Percentiles rank a stretch among this genome's conserved stretches.
These are phyloP conservation scores for Chaetura pelagica DNA, from an alignment of 2,113 vertebrate species.

Conservation along the genomic window DNA sequence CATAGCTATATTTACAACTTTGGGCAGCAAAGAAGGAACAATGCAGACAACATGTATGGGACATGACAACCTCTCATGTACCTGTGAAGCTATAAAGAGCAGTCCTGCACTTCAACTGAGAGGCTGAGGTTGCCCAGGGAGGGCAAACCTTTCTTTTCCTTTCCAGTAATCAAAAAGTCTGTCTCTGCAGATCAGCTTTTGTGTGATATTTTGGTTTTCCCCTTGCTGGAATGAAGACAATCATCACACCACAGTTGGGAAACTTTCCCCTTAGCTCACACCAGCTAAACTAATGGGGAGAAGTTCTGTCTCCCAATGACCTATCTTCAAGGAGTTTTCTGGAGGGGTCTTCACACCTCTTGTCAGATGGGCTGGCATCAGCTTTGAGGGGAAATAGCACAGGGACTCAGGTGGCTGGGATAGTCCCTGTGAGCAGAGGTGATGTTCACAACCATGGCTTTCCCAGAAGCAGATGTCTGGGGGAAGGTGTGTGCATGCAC, in stretches of 20 bases:
- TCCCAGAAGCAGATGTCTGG: neutral
- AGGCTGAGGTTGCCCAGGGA: neutral
- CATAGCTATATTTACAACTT: neutral
- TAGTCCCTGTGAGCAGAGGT: neutral
- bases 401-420: neutral
- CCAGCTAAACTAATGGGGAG: neutral
- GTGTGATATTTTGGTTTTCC: neutral
- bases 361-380: neutral
- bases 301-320: neutral
- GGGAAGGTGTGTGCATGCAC: neutral
- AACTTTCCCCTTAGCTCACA: neutral
- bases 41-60: neutral
- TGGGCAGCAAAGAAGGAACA: neutral
- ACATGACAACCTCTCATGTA: neutral
- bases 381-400: neutral
- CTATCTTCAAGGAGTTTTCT: neutral
- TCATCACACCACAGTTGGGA: too few species aligned
- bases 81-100: neutral
- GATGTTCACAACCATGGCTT: neutral
- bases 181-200: neutral
- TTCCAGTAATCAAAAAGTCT: neutral
- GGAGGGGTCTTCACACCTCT: neutral
- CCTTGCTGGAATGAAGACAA: neutral
- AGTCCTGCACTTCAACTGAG: neutral
- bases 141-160: neutral